Conservation (phyloP, 1,140 invertebrate species). For the Ladona fulva region DNA sequence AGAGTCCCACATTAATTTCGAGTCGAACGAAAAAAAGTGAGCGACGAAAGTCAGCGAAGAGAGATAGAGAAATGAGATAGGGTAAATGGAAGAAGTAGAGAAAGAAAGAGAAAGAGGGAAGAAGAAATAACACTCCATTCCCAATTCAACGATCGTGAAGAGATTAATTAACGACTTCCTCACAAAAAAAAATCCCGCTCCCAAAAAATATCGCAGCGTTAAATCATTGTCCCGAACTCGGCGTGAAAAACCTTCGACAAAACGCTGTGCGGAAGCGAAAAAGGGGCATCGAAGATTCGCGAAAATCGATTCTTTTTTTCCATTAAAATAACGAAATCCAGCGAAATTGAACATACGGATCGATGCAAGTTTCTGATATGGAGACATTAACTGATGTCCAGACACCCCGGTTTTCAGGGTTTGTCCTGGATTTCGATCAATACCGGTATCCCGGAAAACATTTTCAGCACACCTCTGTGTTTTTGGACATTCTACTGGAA, state of each 20-base stretch:
- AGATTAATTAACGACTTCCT: constrained; percentile 1
- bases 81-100: too few species aligned
- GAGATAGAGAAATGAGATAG: not conserved
- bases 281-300: not conserved
- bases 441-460: too few species aligned
- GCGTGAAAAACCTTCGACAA: not conserved
- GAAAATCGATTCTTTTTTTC: too few species aligned
- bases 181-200: not conserved
- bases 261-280: not conserved
- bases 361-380: too few species aligned
- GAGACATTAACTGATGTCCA: too few species aligned
- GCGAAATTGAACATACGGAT: too few species aligned
- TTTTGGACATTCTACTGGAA: too few species aligned
- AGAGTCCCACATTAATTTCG: not conserved
- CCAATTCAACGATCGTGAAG: not conserved
- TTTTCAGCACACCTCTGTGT: too few species aligned
- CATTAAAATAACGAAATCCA: too few species aligned
- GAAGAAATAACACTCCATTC: not conserved
- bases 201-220: not conserved
- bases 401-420: too few species aligned
- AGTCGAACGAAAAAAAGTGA: not conserved
- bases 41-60: not conserved
- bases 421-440: too few species aligned
- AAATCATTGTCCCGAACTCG: not conserved
- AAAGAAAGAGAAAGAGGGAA: not conserved